Evolutionary conservation across 2,888 invertebrate genomes (phyloP).

Genomic region (Pristionchus arcanus): DNA sequence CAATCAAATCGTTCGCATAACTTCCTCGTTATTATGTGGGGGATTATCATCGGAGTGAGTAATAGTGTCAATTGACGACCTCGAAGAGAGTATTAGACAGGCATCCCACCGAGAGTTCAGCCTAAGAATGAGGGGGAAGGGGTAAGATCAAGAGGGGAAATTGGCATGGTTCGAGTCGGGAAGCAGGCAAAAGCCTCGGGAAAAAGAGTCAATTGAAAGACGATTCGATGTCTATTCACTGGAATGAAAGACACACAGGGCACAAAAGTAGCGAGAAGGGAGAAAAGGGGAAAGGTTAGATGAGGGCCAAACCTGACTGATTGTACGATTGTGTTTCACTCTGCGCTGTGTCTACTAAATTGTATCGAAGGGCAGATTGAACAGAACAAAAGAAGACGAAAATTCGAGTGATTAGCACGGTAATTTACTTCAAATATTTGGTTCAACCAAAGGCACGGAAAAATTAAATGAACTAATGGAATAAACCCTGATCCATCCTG

Average conservation of each 20-base stretch:
- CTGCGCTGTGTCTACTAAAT: slow-evolving; percentile 1
- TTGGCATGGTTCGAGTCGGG: background rate
- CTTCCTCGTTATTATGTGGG: slow-evolving; percentile 3
- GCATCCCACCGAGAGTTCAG: slow-evolving; percentile 27
- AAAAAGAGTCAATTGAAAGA: background rate
- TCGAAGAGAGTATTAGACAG: background rate
- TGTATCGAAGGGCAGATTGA: background rate
- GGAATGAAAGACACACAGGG: slow-evolving; percentile 37
- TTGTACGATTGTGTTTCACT: slow-evolving; percentile 10
- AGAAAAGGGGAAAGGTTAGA: slow-evolving; percentile 2
- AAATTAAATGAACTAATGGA: background rate
- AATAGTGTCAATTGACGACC: background rate
- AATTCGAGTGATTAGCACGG: background rate
- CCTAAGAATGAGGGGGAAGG: background rate
- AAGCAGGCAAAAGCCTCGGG: background rate
- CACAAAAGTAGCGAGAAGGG: slow-evolving; percentile 15
- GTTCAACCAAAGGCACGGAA: background rate
- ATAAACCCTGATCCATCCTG: background rate
- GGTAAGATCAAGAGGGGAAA: background rate
- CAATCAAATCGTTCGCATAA: slow-evolving; percentile 13
- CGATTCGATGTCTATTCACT: slow-evolving; percentile 23
- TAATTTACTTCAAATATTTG: background rate
- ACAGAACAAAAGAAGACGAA: background rate
- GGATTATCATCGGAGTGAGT: background rate
- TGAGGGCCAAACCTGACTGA: slow-evolving; percentile 45